phyloP scores from a whole-genome alignment of 2,113 vertebrate genomes.

The Lutjanus erythropterus region DNA sequence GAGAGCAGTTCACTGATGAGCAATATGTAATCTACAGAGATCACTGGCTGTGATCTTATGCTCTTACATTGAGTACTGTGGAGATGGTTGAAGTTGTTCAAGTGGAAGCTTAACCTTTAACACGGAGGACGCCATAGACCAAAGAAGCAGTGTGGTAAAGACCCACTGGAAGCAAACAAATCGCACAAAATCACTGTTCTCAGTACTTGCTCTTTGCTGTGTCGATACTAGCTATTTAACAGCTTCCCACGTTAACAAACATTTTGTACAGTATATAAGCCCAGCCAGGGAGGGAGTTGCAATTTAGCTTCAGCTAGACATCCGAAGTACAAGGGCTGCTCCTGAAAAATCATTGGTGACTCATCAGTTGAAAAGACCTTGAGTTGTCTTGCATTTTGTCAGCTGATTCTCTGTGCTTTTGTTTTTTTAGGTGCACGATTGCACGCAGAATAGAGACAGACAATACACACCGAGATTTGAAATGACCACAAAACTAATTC shows the following conservation, averaged over 20 bases:
- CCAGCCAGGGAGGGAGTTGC: background rate
- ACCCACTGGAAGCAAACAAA: background rate
- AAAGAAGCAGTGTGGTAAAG: background rate
- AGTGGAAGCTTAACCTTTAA: background rate
- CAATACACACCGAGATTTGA: too few species aligned
- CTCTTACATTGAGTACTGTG: background rate
- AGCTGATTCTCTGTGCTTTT: too few species aligned
- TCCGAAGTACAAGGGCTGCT: too few species aligned
- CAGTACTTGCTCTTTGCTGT: background rate
- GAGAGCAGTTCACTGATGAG: slow-evolving; percentile 49
- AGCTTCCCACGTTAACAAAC: slow-evolving; percentile 15
- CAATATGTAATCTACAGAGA: slow-evolving; percentile 45
- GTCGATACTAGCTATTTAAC: slow-evolving; percentile 3
- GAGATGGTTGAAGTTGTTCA: background rate
- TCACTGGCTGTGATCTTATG: slow-evolving; percentile 4
- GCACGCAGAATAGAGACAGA: too few species aligned
- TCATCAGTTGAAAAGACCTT: too few species aligned
- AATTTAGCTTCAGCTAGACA: background rate
- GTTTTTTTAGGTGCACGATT: too few species aligned
- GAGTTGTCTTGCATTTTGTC: too few species aligned
- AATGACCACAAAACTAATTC: too few species aligned
- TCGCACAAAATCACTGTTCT: background rate
- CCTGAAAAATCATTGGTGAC: too few species aligned
- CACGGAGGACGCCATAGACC: background rate
- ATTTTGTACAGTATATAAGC: too few species aligned